These are phyloP conservation scores for Cyclopterus lumpus DNA, from an alignment of 2,797 vertebrate species.

Conservation along the genomic window DNA sequence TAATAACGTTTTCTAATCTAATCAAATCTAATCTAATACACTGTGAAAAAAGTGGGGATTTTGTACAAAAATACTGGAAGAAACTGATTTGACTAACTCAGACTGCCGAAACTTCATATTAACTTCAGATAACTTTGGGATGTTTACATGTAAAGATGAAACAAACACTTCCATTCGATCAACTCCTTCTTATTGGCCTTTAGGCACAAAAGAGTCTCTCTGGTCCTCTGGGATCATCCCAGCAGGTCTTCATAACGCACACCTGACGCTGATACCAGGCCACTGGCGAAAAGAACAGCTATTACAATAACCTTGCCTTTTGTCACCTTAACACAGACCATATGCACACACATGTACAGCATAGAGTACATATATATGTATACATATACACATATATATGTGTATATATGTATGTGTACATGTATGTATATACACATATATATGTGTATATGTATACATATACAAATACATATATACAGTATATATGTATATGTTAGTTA, in stretches of 20 bases:
- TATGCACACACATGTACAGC: background rate
- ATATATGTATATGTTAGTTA: too few relatives aligned
- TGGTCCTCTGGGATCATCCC: conserved; percentile 25
- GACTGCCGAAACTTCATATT: background rate
- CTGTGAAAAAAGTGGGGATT: background rate
- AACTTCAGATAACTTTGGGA: background rate
- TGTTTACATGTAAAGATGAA: background rate
- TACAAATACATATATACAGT: too few relatives aligned
- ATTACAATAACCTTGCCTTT: background rate
- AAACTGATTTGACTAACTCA: background rate
- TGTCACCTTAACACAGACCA: background rate
- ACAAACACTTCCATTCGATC: conserved; percentile 3
- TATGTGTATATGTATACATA: too few relatives aligned
- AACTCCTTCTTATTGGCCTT: conserved; percentile 23
- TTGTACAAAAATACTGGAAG: background rate
- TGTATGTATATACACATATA: too few relatives aligned
- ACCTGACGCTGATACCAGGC: conserved; percentile 26
- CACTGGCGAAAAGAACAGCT: conserved; percentile 18
- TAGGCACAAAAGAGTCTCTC: conserved; percentile 39
- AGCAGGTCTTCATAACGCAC: conserved; percentile 30
- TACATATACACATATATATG: too few relatives aligned
- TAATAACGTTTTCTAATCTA: too few relatives aligned
- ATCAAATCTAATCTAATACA: too few relatives aligned
- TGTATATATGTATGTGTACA: too few relatives aligned
- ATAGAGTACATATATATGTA: too few relatives aligned